phyloP scores from a whole-genome alignment of 2,113 vertebrate genomes.

The Poecile atricapillus region DNA sequence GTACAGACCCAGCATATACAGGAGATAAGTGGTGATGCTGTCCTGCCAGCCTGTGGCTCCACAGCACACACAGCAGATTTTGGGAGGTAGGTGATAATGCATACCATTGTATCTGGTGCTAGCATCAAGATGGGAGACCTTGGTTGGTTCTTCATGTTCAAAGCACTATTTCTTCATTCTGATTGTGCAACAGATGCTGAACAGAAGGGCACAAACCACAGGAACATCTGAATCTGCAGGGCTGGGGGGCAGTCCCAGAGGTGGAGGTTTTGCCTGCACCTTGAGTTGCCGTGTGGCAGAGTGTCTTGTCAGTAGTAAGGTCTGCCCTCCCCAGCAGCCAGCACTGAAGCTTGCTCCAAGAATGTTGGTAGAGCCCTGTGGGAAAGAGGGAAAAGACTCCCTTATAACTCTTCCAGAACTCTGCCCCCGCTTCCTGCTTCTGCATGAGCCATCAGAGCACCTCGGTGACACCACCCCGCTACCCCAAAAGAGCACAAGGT shows the following conservation, averaged over 20 bases:
- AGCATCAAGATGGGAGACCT: slow-evolving; percentile 26
- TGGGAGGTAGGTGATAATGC: slow-evolving; percentile 12
- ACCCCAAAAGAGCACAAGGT: rapidly evolving
- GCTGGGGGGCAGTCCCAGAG: not conserved
- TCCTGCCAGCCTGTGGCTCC: slow-evolving; percentile 1
- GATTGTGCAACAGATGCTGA: slow-evolving; percentile 1
- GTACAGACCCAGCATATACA: not conserved
- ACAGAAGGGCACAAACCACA: slow-evolving; percentile 30
- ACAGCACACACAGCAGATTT: not conserved
- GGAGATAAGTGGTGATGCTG: not conserved
- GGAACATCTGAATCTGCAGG: not conserved
- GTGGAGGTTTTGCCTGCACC: not conserved
- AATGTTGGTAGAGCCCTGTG: not conserved
- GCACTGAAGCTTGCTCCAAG: not conserved
- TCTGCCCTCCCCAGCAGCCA: rapidly evolving
- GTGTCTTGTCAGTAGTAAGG: not conserved
- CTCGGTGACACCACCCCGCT: not conserved
- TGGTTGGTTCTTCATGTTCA: not conserved
- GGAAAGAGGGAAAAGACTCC: not conserved
- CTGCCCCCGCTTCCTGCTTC: not conserved
- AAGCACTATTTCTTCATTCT: slow-evolving; percentile 21
- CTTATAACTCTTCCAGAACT: not conserved
- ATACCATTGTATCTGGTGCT: not conserved
- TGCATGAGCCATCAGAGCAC: not conserved
- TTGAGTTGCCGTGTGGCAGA: not conserved